These are phyloP conservation scores for Polyergus mexicanus DNA, from an alignment of 1,140 invertebrate genomes.

Conservation along the genomic window DNA sequence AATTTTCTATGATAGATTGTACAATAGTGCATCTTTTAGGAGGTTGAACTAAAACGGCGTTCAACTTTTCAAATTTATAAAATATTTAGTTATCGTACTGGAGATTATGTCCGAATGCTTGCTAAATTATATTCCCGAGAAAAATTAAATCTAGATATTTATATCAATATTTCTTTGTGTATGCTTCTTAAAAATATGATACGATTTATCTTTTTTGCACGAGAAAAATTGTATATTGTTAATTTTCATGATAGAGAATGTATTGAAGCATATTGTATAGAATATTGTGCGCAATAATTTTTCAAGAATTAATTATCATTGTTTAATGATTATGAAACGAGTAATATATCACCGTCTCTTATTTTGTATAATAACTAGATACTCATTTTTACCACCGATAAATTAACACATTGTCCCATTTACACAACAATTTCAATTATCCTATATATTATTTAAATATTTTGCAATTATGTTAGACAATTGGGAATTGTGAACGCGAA, in stretches of 20 bases:
- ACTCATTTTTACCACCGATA: neutral
- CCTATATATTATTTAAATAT: slow-evolving; percentile 15
- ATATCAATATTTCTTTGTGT: neutral
- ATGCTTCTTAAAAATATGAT: neutral
- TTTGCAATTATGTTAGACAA: neutral
- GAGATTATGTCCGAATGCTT: slow-evolving; percentile 13
- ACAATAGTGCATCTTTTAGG: neutral
- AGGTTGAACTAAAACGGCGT: too few relatives aligned
- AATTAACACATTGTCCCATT: slow-evolving; percentile 13
- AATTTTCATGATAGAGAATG: neutral
- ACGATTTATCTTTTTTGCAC: neutral
- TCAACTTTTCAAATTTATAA: neutral
- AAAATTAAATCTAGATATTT: neutral
- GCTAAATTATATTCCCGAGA: neutral
- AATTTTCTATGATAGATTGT: slow-evolving; percentile 36
- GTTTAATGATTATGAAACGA: neutral
- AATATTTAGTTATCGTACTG: neutral
- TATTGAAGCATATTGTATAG: neutral
- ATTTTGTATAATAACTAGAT: neutral
- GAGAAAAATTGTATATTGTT: neutral
- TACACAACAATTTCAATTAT: slow-evolving; percentile 14
- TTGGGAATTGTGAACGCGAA: slow-evolving; percentile 13
- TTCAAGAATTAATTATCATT: neutral
- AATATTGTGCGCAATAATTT: neutral
- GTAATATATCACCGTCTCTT: neutral